phyloP scores from a whole-genome alignment of 2,888 invertebrate genomes.

The Urechis unicinctus region DNA sequence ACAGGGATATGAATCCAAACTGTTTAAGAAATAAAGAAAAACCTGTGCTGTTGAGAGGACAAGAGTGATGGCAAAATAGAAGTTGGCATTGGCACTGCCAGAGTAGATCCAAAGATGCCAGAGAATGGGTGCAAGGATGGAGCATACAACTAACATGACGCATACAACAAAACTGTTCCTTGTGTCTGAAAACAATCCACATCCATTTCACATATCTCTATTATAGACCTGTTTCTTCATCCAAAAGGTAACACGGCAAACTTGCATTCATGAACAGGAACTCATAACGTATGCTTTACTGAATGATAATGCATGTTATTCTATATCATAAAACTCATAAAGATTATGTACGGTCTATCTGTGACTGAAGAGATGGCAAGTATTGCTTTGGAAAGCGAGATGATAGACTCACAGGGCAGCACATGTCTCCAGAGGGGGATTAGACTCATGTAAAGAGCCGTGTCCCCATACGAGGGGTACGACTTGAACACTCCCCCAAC shows the following conservation, averaged over 20 bases:
- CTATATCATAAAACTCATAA: no score
- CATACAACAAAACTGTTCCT: slow-evolving; percentile 88
- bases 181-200: slow-evolving; percentile 70
- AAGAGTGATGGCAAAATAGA: slow-evolving; percentile 95
- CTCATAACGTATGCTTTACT: no score
- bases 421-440: slow-evolving; percentile 87
- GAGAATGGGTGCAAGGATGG: slow-evolving; percentile 85
- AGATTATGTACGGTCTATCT: no score
- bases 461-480: slow-evolving; percentile 93
- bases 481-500: slow-evolving; percentile 89
- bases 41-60: slow-evolving; percentile 56
- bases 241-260: no score
- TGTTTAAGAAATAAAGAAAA: no score
- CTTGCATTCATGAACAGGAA: no score
- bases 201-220: background rate
- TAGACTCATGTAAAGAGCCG: slow-evolving; percentile 82
- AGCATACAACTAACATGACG: slow-evolving; percentile 82
- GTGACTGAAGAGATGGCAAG: no score
- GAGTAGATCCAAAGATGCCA: slow-evolving; percentile 99
- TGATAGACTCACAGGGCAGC: slow-evolving; percentile 73
- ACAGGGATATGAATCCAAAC: no score
- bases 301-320: no score
- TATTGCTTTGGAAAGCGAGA: no score
- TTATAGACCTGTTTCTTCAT: background rate
- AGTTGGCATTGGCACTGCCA: slow-evolving; percentile 98